Base-by-base conservation (phyloP, 2,888 invertebrate genomes). In the Synergus itoensis region DNA sequence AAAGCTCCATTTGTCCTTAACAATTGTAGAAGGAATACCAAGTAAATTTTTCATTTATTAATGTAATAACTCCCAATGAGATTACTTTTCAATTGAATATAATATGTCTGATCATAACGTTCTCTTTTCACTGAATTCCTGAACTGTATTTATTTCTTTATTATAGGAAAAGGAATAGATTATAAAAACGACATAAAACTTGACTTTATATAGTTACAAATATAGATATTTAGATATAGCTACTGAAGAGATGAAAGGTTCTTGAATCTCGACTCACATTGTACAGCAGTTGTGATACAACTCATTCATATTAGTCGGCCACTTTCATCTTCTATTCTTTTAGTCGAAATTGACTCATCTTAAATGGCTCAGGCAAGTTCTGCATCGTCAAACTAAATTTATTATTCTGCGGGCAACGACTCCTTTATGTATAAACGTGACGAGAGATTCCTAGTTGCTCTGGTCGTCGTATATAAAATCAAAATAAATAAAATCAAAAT, bases 381-480 rank as follows among this genome's bases (percentile, higher is more conserved):
- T 60, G 60, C 60, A 21, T 18, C 18, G 21, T 21, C 21, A n/a
- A 36, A 69, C 16, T 36, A 40, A 73, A 48, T 45, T 45, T 69
- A 48, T 48, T 28, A 69, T 73, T 53, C 16, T 73, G 73, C 48
- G 73, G 53, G n/a, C 73, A n/a, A 73, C 48, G 73, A 53, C 73
- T 73, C 53, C 21, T 45, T 28, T 45, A 65, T n/a, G 16, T 4
- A 65, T n/a, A 69, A 69, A 69, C 67, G 45, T 48, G 64, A 64
- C 64, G 40, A 64, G 64, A n/a, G 16, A 64, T 40, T 40, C 40
- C 40, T 64, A 40, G 40, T 16, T 45, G 45, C 67, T 45, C 21
- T 11, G 45, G 67, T 48, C 45, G 45, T 16, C 45, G 67, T 69
- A 69, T 40, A 64, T 40, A 64, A 64, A 64, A 12, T 64, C 1